Evolutionary conservation across 2,888 invertebrate species (phyloP).

Genomic region (Parochlus steinenii): DNA sequence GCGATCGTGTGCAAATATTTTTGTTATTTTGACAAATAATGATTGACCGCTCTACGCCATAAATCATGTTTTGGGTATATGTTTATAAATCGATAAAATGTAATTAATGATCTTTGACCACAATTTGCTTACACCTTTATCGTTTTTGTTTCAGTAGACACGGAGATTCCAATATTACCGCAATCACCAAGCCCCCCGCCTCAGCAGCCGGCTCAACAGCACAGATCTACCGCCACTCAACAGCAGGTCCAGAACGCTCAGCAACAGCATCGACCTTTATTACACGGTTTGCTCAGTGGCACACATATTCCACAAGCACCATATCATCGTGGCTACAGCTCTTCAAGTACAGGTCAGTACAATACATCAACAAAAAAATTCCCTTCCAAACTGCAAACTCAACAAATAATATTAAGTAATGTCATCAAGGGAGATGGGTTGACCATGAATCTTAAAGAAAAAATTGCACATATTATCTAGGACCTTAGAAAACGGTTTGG

Average conservation of each 20-base stretch:
- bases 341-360: conserved; percentile 30
- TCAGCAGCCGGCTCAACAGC: conserved; percentile 20
- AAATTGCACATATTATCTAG: too few species aligned
- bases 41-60: too few species aligned
- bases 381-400: too few species aligned
- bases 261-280: conserved; percentile 26
- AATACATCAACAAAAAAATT: background rate
- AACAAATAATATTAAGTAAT: too few species aligned
- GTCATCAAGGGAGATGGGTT: too few species aligned
- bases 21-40: too few species aligned
- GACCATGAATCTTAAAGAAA: too few species aligned
- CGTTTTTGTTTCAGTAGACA: conserved; percentile 23
- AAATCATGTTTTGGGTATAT: too few species aligned
- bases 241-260: conserved; percentile 26
- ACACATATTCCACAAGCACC: conserved; percentile 28
- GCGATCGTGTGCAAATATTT: too few species aligned
- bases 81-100: too few species aligned
- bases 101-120: too few species aligned
- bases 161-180: conserved; percentile 30
- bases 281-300: conserved; percentile 30
- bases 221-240: conserved; percentile 16
- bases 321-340: conserved; percentile 30
- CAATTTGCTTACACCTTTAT: conserved; percentile 11
- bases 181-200: conserved; percentile 31
- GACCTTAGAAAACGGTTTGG: too few species aligned